Base-by-base conservation (phyloP, 2,888 invertebrate genomes). In the Acanthosepion pharaonis region DNA sequence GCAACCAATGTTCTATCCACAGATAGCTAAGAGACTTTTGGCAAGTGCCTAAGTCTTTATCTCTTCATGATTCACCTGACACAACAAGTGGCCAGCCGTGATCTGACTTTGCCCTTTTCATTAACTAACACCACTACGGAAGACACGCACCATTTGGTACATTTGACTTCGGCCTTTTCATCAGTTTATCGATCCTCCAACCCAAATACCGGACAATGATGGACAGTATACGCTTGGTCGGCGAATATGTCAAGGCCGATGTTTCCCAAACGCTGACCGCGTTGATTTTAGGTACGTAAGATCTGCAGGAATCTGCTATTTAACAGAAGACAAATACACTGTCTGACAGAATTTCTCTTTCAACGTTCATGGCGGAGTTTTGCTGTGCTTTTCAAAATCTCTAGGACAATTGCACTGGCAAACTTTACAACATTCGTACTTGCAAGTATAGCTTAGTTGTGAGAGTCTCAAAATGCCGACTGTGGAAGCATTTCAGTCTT, bases 221-320 rank as follows among this genome's bases (percentile, higher is more conserved):
- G n/a, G 78, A n/a, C 78, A 78, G n/a, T 15, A n/a, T 33, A n/a
- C n/a, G 78, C n/a, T 78, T 78, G 78, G n/a, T 78, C 78, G n/a
- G n/a, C n/a, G 78, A n/a, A 78, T 78, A 78, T 78, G 78, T 78
- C 78, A 78, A 15, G 78, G 78, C n/a, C 78, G 78, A 78, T 78
- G 18, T 78, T 78, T 2, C n/a, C n/a, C 78, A 78, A 78, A n/a
- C 15, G n/a, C 78, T 78, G 78, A 78, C n/a, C 15, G 78, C 78
- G n/a, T 33, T 78, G 15, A 78, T 78, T 78, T 33, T 78, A 11
- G 78, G 78, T 78, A n/a, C n/a, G n/a, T n/a, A 78, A 78, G 78
- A 78, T 78, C 78, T 78, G 78, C 11, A 78, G 4, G 78, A n/a
- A 59, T 23, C 15, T n/a, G 11, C n/a, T n/a, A n/a, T 33, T n/a